phyloP scores from a whole-genome alignment of 1,140 invertebrate species.

The Zaprionus ghesquierei region DNA sequence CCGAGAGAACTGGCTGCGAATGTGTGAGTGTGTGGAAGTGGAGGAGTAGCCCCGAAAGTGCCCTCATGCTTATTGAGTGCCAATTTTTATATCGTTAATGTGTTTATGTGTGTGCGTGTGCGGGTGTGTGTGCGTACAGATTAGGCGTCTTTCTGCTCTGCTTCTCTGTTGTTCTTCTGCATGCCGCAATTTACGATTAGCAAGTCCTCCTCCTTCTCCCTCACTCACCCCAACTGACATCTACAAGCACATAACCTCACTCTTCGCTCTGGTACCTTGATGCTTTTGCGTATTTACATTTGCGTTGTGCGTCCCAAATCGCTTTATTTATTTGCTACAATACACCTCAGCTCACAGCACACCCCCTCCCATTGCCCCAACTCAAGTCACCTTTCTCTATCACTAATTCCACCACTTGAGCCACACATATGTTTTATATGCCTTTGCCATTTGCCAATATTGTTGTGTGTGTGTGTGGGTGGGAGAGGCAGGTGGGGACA shows the following conservation, averaged over 20 bases:
- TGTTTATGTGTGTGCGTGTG: constrained; percentile 21
- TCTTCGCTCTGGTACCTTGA: constrained; percentile 58
- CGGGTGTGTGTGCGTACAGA: constrained; percentile 34
- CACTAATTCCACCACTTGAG: neutral
- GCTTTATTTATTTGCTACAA: constrained; percentile 73
- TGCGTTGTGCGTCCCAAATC: constrained; percentile 53
- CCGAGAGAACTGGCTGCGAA: neutral
- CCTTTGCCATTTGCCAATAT: constrained; percentile 50
- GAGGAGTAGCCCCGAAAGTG: constrained; percentile 53
- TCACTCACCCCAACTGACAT: neutral
- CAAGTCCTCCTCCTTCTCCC: constrained; percentile 1
- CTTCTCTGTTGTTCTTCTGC: constrained; percentile 34
- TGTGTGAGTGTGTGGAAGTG: constrained; percentile 17
- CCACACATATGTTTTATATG: constrained; percentile 64
- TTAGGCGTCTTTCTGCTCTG: constrained; percentile 48
- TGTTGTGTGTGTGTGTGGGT: constrained; percentile 38
- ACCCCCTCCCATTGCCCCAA: neutral
- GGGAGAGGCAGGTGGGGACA: neutral
- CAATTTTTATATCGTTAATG: constrained; percentile 76
- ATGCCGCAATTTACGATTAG: constrained; percentile 42
- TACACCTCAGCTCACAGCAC: constrained; percentile 15
- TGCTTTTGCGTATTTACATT: constrained; percentile 66
- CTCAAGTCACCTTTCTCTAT: neutral
- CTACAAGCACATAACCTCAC: constrained; percentile 16
- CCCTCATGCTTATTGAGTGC: constrained; percentile 76